Base-by-base conservation (phyloP, 1,140 invertebrate species). In the Ectropis grisescens region DNA sequence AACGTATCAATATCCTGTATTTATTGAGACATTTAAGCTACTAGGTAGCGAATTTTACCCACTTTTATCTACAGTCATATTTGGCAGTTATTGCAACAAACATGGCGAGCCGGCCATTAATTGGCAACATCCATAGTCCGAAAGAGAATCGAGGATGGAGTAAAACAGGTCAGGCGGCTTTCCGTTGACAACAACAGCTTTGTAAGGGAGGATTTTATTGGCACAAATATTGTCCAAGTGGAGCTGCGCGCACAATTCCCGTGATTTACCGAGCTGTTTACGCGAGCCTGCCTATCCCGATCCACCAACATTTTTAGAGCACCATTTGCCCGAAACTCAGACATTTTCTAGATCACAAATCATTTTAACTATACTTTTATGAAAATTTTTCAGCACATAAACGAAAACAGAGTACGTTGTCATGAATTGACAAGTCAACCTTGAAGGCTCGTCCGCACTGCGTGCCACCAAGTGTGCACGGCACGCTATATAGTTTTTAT, bases 231-330 rank as follows among this genome's bases (percentile, higher is more conserved):
- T 70, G 66, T 66, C 53, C 55, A 66, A 70, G 68, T 60, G 48
- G 53, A 58, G 58, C 48, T 61, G 58, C 52, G 16, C 16, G 54
- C 54, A 53, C 46, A 58, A 49, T 66, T 52, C 47, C 55, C 43
- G 59, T 72, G 70, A 78, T 78, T 78, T 78, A 78, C 59, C 44
- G 70, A 56, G 49, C 60, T 75, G 68, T 78, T 74, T 78, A 74
- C 72, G 55, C 49, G 55, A 53, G 54, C 36, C 47, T 52, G 52
- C 52, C 54, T 52, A 59, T 46, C 54, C 57, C 47, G 45, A 57
- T 55, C 54, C 47, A 50, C 49, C 47, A 57, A 60, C 55, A 60
- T 59, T 67, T 64, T 67, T 58, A 69, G 52, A 56, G 49, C 47
- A 32, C 45, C 50, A 51, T 47, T 59, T 49, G 41, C 50, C 40